Conservation (phyloP, 2,113 vertebrate species). For the Hippopotamus amphibius region DNA sequence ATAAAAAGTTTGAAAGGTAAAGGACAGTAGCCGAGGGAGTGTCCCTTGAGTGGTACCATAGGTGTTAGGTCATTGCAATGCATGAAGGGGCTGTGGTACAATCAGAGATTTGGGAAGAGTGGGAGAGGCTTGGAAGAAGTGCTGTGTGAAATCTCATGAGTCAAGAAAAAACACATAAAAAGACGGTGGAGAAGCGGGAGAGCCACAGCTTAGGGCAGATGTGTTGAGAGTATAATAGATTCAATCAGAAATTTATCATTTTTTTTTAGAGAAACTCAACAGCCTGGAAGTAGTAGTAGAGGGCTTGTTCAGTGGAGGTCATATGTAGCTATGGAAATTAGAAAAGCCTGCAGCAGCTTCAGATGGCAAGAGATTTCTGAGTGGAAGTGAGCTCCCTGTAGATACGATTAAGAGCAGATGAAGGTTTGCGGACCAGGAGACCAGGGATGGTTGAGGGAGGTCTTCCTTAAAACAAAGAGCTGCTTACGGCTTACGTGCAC, state of each 20-base stretch:
- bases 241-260: not conserved
- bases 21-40: not conserved
- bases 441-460: not conserved
- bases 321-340: not conserved
- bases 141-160: not conserved
- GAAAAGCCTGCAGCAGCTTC: not conserved
- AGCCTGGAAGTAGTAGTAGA: not conserved
- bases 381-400: not conserved
- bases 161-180: not conserved
- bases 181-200: not conserved
- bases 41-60: not conserved
- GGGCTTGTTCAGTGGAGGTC: not conserved
- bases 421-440: not conserved
- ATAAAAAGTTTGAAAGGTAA: not conserved
- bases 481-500: not conserved
- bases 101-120: not conserved
- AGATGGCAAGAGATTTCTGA: not conserved
- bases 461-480: not conserved
- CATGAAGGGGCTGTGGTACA: not conserved
- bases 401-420: not conserved
- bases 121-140: not conserved
- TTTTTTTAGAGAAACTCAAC: not conserved
- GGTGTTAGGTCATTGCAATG: not conserved
- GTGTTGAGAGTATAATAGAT: not conserved
- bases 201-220: not conserved